These are phyloP conservation scores for Ctenomys sociabilis DNA, from an alignment of 2,113 vertebrate genomes.

Conservation along the genomic window DNA sequence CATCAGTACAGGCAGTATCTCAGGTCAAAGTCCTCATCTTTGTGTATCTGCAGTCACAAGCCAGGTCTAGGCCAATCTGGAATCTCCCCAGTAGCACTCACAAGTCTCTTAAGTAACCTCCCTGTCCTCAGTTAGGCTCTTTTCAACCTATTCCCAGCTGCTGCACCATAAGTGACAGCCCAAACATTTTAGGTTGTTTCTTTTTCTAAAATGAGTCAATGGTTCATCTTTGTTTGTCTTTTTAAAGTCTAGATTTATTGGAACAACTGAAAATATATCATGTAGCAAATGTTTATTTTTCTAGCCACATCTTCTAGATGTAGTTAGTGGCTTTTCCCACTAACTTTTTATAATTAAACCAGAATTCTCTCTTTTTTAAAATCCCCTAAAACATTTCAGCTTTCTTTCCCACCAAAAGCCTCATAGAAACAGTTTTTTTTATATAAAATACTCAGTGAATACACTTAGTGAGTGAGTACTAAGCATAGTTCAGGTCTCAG, in stretches of 20 bases:
- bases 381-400: background rate
- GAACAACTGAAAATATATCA: background rate
- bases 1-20: background rate
- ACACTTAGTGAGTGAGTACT: background rate
- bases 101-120: background rate
- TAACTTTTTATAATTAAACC: background rate
- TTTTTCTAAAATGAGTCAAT: background rate
- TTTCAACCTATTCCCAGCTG: background rate
- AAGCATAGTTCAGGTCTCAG: background rate
- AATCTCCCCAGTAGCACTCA: background rate
- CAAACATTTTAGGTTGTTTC: background rate
- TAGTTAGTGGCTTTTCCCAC: background rate
- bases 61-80: background rate
- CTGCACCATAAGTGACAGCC: background rate
- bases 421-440: background rate
- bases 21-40: conserved; percentile 10
- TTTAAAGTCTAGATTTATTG: background rate
- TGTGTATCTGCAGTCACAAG: background rate
- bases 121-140: background rate
- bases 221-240: background rate
- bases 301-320: background rate
- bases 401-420: background rate
- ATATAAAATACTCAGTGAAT: background rate
- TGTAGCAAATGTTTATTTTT: background rate
- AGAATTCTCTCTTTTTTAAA: conserved; percentile 1